phyloP scores from a whole-genome alignment of 2,888 invertebrate species.

The Pediacus dermestoides region DNA sequence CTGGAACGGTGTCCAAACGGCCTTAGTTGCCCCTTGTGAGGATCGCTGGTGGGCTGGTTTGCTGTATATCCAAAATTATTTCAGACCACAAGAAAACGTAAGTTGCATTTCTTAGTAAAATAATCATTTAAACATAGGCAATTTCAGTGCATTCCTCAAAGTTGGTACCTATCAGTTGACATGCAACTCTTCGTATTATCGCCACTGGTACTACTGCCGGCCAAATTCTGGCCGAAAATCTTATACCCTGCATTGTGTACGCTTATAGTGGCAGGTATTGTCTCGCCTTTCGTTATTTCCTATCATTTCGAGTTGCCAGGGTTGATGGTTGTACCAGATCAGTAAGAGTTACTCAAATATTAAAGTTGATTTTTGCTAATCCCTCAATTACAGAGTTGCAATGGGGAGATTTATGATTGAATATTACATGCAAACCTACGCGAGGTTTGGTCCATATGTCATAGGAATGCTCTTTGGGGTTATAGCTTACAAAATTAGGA shows the following conservation, averaged over 20 bases:
- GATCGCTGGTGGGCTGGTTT: constrained; percentile 52
- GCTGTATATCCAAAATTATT: constrained; percentile 53
- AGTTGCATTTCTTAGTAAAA: no score
- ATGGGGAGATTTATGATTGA: no score
- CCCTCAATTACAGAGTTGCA: no score
- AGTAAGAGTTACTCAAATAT: no score
- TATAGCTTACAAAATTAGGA: constrained; percentile 7
- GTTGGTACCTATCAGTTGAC: constrained; percentile 5
- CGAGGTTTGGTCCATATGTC: constrained; percentile 16
- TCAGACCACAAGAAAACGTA: no score
- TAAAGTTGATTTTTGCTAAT: no score
- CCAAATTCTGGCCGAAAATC: constrained; percentile 12
- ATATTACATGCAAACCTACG: constrained; percentile 13
- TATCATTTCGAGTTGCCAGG: constrained; percentile 7
- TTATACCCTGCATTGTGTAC: not conserved
- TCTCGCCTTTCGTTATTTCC: constrained; percentile 8
- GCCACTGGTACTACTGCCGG: not conserved
- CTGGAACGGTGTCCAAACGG: constrained; percentile 35
- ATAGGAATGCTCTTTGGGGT: constrained; percentile 16
- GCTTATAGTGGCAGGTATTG: not conserved
- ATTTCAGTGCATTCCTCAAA: constrained; percentile 6
- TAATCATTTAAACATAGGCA: no score
- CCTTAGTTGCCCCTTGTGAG: constrained; percentile 37
- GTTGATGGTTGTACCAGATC: no score
- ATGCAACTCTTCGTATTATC: constrained; percentile 31